Percentiles rank a stretch among this genome's conserved stretches.
These are phyloP conservation scores for Zaprionus africanus DNA, from an alignment of 1,140 invertebrate species.

Conservation along the genomic window DNA sequence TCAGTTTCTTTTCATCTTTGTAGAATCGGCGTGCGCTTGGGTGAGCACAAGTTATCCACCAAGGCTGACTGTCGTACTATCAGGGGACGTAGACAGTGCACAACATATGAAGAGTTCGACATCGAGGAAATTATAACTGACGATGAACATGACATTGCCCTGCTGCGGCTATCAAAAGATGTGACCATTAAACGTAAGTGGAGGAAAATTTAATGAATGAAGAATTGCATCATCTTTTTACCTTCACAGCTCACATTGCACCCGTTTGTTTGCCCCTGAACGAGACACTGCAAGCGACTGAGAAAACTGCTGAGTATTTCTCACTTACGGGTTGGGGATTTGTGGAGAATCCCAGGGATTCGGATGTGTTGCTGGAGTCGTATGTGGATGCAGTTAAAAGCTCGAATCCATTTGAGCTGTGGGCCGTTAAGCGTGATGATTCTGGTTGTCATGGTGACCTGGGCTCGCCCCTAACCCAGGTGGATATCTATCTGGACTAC, in stretches of 20 bases:
- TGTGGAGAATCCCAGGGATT: background rate
- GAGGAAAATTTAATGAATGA: background rate
- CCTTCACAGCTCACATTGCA: background rate
- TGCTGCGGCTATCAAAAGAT: background rate
- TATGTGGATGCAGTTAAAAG: background rate
- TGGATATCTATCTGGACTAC: background rate
- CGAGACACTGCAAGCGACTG: background rate
- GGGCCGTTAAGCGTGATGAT: background rate
- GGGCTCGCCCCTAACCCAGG: background rate
- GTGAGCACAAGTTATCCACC: background rate
- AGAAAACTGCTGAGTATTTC: background rate
- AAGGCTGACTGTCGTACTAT: background rate
- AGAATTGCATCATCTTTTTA: background rate
- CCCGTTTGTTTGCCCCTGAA: constrained; percentile 3
- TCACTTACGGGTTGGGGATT: background rate
- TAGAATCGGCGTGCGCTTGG: background rate
- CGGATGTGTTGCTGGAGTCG: background rate
- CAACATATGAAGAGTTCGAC: background rate
- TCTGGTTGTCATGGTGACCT: background rate
- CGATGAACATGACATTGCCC: background rate
- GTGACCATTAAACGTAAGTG: background rate
- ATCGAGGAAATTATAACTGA: background rate
- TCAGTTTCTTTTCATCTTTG: background rate
- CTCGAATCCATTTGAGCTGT: too few relatives aligned
- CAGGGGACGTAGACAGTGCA: background rate